Conservation (phyloP, 2,888 invertebrate species). For the Eilema griseolum region DNA sequence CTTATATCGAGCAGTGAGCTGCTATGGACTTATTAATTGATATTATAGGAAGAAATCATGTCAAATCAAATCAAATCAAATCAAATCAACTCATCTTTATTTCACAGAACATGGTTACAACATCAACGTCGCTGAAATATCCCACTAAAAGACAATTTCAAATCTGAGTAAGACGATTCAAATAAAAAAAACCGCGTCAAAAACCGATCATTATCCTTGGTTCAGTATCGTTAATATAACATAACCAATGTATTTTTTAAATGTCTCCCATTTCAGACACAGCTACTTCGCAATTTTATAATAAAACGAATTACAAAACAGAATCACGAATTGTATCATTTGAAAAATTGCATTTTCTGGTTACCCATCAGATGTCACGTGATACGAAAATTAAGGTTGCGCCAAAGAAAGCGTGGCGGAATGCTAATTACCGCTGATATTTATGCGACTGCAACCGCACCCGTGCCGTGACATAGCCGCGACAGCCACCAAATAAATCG, state of each 20-base stretch:
- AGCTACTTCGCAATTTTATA: background rate
- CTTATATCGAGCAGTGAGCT: no score
- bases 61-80: no score
- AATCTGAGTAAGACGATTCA: background rate
- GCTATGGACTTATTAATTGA: no score
- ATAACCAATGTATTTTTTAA: no score
- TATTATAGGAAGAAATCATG: no score
- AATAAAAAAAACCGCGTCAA: no score
- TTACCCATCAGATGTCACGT: constrained; percentile 62
- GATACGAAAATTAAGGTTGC: constrained; percentile 68
- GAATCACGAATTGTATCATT: background rate
- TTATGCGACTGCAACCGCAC: constrained; percentile 75
- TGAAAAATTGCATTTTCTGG: constrained; percentile 34
- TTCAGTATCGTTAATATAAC: no score
- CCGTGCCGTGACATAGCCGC: constrained; percentile 71
- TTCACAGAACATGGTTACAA: no score
- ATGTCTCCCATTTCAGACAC: no score
- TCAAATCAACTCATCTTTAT: no score
- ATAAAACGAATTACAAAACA: background rate
- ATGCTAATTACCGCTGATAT: constrained; percentile 80
- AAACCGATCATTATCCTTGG: no score
- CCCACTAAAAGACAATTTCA: background rate
- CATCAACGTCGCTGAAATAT: no score
- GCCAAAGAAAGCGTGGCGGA: constrained; percentile 55
- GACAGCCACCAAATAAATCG: constrained; percentile 70